Evolutionary conservation across 1,140 invertebrate genomes (phyloP), one percentile per base, ranked within the genome.

Genomic region (Lutraria rhynchaena): DNA sequence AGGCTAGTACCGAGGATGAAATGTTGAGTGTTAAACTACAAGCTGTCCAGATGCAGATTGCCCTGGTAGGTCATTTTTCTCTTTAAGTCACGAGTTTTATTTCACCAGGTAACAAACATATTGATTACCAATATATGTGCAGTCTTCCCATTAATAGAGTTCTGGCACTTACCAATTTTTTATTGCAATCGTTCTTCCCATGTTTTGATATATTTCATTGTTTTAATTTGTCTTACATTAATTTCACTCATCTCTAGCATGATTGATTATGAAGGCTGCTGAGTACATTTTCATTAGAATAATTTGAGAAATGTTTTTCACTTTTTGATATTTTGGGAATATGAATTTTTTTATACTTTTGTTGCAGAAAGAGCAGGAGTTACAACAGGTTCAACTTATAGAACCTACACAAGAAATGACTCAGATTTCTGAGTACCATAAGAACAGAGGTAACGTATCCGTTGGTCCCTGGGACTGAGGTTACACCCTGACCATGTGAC

Each of bases 1-100:
- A 80, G 53, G 76, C 76, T 11, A 80, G 53, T 49, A 80, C 76
- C 19, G 76, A 80, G 41, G 76, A 80, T 60, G 76, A 80, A 35
- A 58, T 9, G 19, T 63, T 80, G 0, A 58, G 35, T 19, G 53
- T 69, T 11, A 80, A 70, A 63, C 35, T 80, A 31, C 76, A 70
- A 31, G 76, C 76, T 19, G 63, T 80, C 24, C 60, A 80, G 51
- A 51, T 80, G 76, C 76, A 80, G 55, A 80, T 80, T n/a, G 29
- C 63, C 5, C 33, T 80, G 76, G 76, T 80, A 60, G 19, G 44
- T 58, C 0, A 2, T n/a, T n/a, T n/a, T n/a, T n/a, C n/a, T n/a
- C n/a, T n/a, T n/a, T n/a, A n/a, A n/a, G n/a, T n/a, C n/a, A n/a
- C n/a, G n/a, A n/a, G n/a, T n/a, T n/a, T n/a, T n/a, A n/a, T n/a